These are phyloP conservation scores for Mongoloraphidia duomilia DNA, from an alignment of 2,888 invertebrate species.

Conservation along the genomic window DNA sequence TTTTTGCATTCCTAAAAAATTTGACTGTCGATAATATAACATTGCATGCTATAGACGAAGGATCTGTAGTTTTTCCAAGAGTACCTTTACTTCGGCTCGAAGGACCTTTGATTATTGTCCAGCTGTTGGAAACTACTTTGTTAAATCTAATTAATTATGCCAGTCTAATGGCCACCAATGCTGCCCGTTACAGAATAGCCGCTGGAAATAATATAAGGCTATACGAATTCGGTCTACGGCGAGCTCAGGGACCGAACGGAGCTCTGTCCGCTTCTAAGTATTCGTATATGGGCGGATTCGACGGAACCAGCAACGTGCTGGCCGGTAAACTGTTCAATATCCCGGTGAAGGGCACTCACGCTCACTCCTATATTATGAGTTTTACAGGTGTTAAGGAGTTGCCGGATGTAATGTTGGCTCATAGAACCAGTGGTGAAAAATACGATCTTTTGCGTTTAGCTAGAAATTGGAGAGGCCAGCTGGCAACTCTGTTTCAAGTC, in stretches of 20 bases:
- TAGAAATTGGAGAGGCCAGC: conserved; percentile 27
- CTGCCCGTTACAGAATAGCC: conserved; percentile 88
- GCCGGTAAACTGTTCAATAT: conserved; percentile 95
- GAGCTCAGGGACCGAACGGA: conserved; percentile 98
- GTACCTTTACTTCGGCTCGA: conserved; percentile 85
- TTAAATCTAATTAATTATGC: conserved; percentile 93
- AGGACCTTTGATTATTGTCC: conserved; percentile 89
- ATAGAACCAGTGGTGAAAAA: conserved; percentile 23
- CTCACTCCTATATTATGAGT: conserved; percentile 93
- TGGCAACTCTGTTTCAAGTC: conserved; percentile 58
- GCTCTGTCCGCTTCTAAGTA: conserved; percentile 95
- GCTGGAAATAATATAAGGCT: conserved; percentile 74
- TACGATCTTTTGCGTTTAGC: conserved; percentile 51
- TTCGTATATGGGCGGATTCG: conserved; percentile 91
- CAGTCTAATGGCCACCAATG: conserved; percentile 95
- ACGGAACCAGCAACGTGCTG: conserved; percentile 94
- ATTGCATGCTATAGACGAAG: conserved; percentile 86
- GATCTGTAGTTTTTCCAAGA: conserved; percentile 91
- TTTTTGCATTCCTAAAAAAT: conserved; percentile 71
- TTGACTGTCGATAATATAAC: conserved; percentile 73
- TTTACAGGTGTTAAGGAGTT: conserved; percentile 55
- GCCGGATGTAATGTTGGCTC: conserved; percentile 26
- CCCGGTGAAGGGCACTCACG: conserved; percentile 94
- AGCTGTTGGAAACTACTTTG: conserved; percentile 90
- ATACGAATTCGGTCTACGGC: conserved; percentile 88